These are phyloP conservation scores for Ursus arctos DNA, from an alignment of 2,113 vertebrate species.

Conservation along the genomic window DNA sequence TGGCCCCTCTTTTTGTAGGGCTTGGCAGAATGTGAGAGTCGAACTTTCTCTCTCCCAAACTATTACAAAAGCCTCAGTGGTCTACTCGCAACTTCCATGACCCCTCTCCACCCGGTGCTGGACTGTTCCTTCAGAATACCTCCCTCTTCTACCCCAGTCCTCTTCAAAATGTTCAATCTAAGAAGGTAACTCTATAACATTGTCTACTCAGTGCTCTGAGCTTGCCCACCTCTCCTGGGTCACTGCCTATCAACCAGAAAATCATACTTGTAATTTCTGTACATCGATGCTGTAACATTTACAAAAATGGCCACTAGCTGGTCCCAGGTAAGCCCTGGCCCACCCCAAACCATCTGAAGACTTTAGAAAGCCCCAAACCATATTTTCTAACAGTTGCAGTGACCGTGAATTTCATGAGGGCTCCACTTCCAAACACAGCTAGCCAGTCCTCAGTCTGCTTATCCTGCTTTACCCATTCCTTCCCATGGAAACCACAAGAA, in stretches of 20 bases:
- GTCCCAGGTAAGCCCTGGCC: neutral
- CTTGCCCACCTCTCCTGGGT: neutral
- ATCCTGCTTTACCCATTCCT: neutral
- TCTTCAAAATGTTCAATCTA: neutral
- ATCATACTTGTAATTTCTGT: neutral
- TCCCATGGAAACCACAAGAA: neutral
- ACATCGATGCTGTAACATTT: no score
- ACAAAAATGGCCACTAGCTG: neutral
- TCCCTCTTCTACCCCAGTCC: rapidly evolving
- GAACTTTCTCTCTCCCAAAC: neutral
- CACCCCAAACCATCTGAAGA: neutral
- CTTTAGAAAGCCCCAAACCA: neutral
- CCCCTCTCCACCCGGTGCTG: neutral
- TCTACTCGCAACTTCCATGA: neutral
- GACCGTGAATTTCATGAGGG: neutral
- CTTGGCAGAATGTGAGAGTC: neutral
- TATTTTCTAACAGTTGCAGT: neutral
- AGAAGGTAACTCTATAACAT: rapidly evolving
- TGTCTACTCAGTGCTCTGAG: neutral
- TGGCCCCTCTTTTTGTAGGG: neutral
- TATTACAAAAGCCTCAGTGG: neutral
- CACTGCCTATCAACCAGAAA: neutral
- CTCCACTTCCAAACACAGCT: no score
- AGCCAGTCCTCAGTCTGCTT: neutral
- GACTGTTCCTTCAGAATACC: neutral